These are phyloP conservation scores for Oryzias sinensis DNA, from an alignment of 2,797 vertebrate species.

Conservation along the genomic window DNA sequence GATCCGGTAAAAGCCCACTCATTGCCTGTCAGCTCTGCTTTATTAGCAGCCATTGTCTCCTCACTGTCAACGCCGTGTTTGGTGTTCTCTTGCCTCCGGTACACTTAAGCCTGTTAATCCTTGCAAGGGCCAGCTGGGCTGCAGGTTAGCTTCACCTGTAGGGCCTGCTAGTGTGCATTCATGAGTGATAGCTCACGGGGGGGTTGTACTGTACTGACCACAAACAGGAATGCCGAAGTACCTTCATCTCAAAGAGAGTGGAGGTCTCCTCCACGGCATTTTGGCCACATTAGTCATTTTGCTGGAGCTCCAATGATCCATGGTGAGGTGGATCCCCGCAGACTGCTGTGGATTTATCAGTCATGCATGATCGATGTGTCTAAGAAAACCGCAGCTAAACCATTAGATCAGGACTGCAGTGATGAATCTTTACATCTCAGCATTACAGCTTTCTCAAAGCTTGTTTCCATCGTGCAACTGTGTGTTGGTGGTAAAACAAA, in stretches of 20 bases:
- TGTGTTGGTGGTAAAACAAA: no score
- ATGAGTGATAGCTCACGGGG: slow-evolving; percentile 50
- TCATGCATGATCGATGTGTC: slow-evolving; percentile 45
- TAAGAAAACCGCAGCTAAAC: slow-evolving; percentile 3
- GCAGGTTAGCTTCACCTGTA: slow-evolving; percentile 69
- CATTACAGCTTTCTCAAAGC: neutral
- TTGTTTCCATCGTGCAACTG: neutral
- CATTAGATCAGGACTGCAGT: neutral
- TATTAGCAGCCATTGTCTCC: slow-evolving; percentile 71
- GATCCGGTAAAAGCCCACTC: slow-evolving; percentile 69
- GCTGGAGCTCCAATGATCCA: slow-evolving; percentile 60
- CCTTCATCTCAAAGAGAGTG: slow-evolving; percentile 18
- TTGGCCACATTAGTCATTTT: slow-evolving; percentile 53
- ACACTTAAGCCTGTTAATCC: slow-evolving; percentile 83
- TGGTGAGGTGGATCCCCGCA: slow-evolving; percentile 23
- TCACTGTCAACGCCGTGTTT: slow-evolving; percentile 70
- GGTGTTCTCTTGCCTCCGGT: slow-evolving; percentile 73
- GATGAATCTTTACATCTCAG: slow-evolving; percentile 5
- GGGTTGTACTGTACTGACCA: slow-evolving; percentile 46
- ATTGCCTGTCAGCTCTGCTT: slow-evolving; percentile 48
- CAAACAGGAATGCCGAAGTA: slow-evolving; percentile 39
- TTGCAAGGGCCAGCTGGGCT: slow-evolving; percentile 63
- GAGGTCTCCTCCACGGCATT: slow-evolving; percentile 16
- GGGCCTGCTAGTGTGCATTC: slow-evolving; percentile 63
- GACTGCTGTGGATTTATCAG: slow-evolving; percentile 22